phyloP scores from a whole-genome alignment of 2,797 vertebrate species.

The Girardinus metallicus region DNA sequence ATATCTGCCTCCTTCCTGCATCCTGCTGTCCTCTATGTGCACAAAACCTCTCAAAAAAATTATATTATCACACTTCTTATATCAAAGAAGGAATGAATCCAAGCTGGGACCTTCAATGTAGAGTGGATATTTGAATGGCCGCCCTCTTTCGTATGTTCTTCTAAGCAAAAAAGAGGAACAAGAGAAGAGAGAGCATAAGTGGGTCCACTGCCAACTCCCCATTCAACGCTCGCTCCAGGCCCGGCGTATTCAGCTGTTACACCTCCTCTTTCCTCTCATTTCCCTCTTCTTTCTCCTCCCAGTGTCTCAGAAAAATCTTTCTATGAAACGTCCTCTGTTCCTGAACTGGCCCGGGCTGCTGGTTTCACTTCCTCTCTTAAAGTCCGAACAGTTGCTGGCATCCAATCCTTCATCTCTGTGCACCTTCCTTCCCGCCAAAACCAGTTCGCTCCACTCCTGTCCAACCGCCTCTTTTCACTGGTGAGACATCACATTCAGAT shows the following conservation, averaged over 20 bases:
- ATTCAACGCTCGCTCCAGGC: slow-evolving; percentile 77
- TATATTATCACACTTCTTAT: background rate
- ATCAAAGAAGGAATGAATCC: background rate
- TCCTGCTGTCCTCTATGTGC: slow-evolving; percentile 27
- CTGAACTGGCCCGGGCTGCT: slow-evolving; percentile 21
- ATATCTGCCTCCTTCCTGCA: slow-evolving; percentile 61
- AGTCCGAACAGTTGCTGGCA: slow-evolving; percentile 44
- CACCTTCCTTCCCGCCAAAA: slow-evolving; percentile 41
- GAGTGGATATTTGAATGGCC: slow-evolving; percentile 23
- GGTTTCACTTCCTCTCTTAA: slow-evolving; percentile 56
- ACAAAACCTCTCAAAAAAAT: background rate
- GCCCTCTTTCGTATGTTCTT: background rate
- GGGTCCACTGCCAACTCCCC: slow-evolving; percentile 75
- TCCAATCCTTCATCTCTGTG: slow-evolving; percentile 27
- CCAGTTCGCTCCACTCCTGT: background rate
- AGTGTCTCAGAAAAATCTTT: slow-evolving; percentile 17
- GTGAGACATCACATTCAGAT: slow-evolving; percentile 42
- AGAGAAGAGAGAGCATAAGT: slow-evolving; percentile 74
- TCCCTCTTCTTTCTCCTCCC: slow-evolving; percentile 26
- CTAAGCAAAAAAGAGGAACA: slow-evolving; percentile 43
- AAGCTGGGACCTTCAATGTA: slow-evolving; percentile 23
- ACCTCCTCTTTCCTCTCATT: slow-evolving; percentile 59
- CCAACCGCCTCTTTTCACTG: slow-evolving; percentile 31
- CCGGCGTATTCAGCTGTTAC: slow-evolving; percentile 77
- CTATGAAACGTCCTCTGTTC: slow-evolving; percentile 35